Base-by-base conservation (phyloP, 2,888 invertebrate species). In the Rhaphigaster nebulosa region DNA sequence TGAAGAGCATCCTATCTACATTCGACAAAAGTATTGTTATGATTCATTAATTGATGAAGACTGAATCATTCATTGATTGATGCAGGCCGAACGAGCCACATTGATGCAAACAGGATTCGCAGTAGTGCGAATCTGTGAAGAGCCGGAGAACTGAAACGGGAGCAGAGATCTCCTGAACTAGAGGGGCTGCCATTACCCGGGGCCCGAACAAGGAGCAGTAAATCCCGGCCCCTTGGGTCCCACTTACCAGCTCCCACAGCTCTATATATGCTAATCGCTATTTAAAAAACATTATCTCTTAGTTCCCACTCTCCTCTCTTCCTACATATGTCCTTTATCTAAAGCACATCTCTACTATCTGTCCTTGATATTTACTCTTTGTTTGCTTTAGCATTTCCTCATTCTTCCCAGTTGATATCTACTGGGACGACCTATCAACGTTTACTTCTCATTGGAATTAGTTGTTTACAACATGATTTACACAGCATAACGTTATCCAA, bases 191-290 rank as follows among this genome's bases (percentile, higher is more conserved):
- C 70, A 70, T 70, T 70, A 34, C 70, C 70, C 15, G 70, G 18
- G 70, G 15, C 70, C n/a, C 34, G 34, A 70, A 34, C 34, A 70
- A 70, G 70, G 34, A 34, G 54, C 87, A 20, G 56, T 88, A 54
- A 88, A 88, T 88, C 88, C 87, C 70, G 87, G 50, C 56, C 91
- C 90, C 91, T 18, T 41, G 91, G 90, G 91, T 80, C 52, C 88
- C 90, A 88, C 87, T 54, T 50, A 91, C 87, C 89, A 84, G 76
- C 89, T 70, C 56, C 50, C 70, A 38, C 87, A 34, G 29, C 90
- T 76, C 91, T 91, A 90, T 91, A 91, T 91, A 91, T 91, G 91
- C 91, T 91, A 91, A 91, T 91, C 88, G 65, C 91, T 91, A 87
- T 89, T 91, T 91, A 91, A 91, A 91, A 91, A 91, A 91, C 91